phyloP scores from a whole-genome alignment of 2,888 invertebrate genomes.

The Trichacis sp. region DNA sequence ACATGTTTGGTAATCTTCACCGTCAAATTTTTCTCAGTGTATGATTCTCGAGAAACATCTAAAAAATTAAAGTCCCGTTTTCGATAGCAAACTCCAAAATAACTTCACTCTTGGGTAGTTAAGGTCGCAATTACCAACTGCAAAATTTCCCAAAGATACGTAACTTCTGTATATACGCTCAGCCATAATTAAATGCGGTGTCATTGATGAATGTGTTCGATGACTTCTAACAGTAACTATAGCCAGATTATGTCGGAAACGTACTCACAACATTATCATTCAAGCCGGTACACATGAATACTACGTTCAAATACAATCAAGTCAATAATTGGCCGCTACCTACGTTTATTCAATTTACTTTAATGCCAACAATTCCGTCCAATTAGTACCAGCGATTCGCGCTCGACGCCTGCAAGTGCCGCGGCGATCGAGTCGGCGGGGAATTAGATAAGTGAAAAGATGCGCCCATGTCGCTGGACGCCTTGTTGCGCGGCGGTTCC shows the following conservation, averaged over 20 bases:
- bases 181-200: not conserved
- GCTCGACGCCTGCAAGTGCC: slow-evolving; percentile 45
- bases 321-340: slow-evolving; percentile 17
- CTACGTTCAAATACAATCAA: slow-evolving; percentile 7
- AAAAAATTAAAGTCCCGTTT: no score
- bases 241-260: slow-evolving; percentile 6
- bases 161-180: not conserved
- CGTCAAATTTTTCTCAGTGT: no score
- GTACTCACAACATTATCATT: slow-evolving; percentile 6
- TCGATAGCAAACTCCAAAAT: no score
- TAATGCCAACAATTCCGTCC: slow-evolving; percentile 47
- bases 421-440: slow-evolving; percentile 31
- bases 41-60: no score
- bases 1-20: no score
- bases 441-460: slow-evolving; percentile 49
- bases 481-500: slow-evolving; percentile 41
- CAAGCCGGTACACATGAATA: not conserved
- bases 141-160: not conserved
- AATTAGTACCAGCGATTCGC: slow-evolving; percentile 48
- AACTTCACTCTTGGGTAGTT: no score
- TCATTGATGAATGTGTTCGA: slow-evolving; percentile 5
- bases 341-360: slow-evolving; percentile 45
- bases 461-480: slow-evolving; percentile 42
- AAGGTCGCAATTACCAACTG: no score
- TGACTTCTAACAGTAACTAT: slow-evolving; percentile 6